Conservation (phyloP, 2,797 vertebrate genomes). For the Rhincodon typus region DNA sequence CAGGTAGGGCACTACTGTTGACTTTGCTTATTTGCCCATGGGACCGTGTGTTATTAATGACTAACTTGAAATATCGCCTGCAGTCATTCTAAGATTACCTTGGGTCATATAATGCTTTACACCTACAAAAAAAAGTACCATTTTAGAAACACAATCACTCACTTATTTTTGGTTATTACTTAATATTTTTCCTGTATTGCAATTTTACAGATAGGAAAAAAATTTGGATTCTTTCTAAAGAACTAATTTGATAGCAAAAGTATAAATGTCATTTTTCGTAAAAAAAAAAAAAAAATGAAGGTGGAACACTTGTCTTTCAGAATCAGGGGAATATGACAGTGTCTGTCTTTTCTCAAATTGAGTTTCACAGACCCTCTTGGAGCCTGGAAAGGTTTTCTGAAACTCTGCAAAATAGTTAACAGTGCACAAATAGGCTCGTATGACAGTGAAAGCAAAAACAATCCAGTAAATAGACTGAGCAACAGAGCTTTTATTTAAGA, state of each 20-base stretch:
- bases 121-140: background rate
- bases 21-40: background rate
- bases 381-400: too few species aligned
- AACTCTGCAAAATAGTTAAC: too few species aligned
- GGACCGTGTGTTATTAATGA: background rate
- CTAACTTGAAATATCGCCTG: background rate
- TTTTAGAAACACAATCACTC: conserved; percentile 7
- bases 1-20: background rate
- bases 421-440: too few species aligned
- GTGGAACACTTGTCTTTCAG: background rate
- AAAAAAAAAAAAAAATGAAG: background rate
- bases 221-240: background rate
- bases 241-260: conserved; percentile 6
- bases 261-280: background rate
- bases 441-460: background rate
- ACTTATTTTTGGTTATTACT: background rate
- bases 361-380: too few species aligned
- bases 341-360: too few species aligned
- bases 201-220: background rate
- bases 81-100: conserved; percentile 10
- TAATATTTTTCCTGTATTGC: background rate
- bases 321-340: background rate
- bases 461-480: background rate
- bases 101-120: background rate
- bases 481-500: background rate